Conservation (phyloP, 2,888 invertebrate genomes). For the Tipula confusa region DNA sequence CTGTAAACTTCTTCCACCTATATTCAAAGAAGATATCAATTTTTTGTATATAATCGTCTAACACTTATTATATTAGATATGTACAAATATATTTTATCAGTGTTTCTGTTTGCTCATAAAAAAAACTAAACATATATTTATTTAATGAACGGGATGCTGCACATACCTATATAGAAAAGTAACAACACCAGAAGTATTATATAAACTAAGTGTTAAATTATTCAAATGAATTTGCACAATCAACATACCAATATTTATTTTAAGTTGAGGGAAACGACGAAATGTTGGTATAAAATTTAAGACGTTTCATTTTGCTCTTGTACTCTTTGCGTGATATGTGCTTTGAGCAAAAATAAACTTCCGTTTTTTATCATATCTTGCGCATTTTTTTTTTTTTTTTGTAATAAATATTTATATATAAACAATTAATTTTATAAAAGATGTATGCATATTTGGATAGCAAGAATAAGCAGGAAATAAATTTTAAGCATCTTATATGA, state of each 20-base stretch:
- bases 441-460: background rate
- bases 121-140: background rate
- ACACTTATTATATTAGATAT: background rate
- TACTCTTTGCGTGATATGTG: no score
- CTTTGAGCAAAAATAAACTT: constrained; percentile 3
- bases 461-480: background rate
- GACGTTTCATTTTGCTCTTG: background rate
- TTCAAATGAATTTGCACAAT: background rate
- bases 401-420: background rate
- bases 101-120: background rate
- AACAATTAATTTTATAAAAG: background rate
- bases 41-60: no score
- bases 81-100: background rate
- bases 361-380: constrained; percentile 12
- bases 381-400: no score
- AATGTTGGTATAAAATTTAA: background rate
- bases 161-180: background rate
- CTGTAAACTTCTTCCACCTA: no score
- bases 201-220: background rate
- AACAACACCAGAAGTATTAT: background rate
- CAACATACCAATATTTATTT: background rate
- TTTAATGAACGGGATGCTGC: background rate
- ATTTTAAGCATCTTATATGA: background rate
- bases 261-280: background rate
- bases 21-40: no score